Percentiles rank a stretch among this genome's conserved stretches.
Evolutionary conservation across 2,113 vertebrate genomes (phyloP).

Genomic region (Notiomystis cincta): DNA sequence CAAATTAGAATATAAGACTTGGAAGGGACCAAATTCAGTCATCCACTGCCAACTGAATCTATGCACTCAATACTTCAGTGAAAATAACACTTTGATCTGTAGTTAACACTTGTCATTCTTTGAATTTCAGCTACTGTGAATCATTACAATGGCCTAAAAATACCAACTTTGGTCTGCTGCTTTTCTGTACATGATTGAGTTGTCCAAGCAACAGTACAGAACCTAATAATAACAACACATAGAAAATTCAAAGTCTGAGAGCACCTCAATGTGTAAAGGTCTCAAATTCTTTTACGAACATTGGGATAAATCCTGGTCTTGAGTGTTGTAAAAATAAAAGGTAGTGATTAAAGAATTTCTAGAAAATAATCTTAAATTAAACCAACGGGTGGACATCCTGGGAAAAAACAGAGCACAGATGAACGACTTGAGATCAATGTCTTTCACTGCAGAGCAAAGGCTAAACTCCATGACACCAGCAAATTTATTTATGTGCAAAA

Average conservation of each 20-base stretch:
- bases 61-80: not conserved
- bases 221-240: not conserved
- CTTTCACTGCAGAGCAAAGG: not conserved
- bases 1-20: not conserved
- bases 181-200: not conserved
- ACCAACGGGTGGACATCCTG: not conserved
- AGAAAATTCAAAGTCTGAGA: not conserved
- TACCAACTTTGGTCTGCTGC: not conserved
- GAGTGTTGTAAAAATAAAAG: not conserved
- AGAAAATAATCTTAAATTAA: not conserved
- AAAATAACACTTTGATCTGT: not conserved
- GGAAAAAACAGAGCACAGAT: not conserved
- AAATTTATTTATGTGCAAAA: not conserved
- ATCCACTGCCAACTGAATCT: not conserved
- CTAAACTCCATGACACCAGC: not conserved
- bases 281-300: not conserved
- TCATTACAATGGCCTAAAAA: not conserved
- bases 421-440: fast-evolving
- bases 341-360: not conserved
- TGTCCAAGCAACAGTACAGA: not conserved
- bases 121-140: not conserved
- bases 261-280: not conserved
- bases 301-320: not conserved
- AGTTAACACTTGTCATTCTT: not conserved
- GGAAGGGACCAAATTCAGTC: not conserved